Evolutionary conservation across 2,113 vertebrate genomes (phyloP).

Genomic region (Cisticola juncidis): DNA sequence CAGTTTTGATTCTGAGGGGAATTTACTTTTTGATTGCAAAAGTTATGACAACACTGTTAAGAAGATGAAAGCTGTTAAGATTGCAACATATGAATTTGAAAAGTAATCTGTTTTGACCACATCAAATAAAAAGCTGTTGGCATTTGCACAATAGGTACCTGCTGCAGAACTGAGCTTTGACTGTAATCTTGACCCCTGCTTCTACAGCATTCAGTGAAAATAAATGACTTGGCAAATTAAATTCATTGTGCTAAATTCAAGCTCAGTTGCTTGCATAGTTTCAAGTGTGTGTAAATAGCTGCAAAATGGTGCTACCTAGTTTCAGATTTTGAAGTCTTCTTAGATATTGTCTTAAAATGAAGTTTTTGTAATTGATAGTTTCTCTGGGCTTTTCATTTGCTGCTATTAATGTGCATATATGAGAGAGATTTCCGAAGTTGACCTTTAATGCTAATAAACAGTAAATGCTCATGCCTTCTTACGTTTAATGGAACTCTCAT

Average conservation of each 20-base stretch:
- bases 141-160: slow-evolving; percentile 32
- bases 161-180: slow-evolving; percentile 5
- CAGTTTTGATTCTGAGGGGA: neutral
- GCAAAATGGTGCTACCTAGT: neutral
- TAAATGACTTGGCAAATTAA: slow-evolving; percentile 26
- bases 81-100: slow-evolving; percentile 3
- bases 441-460: neutral
- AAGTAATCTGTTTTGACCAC: slow-evolving; percentile 4
- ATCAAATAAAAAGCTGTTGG: slow-evolving; percentile 42
- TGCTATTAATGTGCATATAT: neutral
- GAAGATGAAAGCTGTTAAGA: slow-evolving; percentile 29
- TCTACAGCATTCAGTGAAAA: slow-evolving; percentile 28
- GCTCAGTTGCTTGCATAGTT: neutral
- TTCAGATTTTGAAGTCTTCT: neutral
- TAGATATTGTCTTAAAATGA: neutral
- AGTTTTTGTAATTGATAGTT: neutral
- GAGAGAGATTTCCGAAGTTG: neutral
- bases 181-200: slow-evolving; percentile 33
- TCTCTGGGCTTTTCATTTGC: neutral
- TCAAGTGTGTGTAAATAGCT: neutral
- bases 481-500: neutral
- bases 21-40: slow-evolving; percentile 37
- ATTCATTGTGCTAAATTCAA: neutral
- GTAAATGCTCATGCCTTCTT: neutral
- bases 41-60: slow-evolving; percentile 2